Conservation (phyloP, 1,140 invertebrate species). For the Mactra quadrangularis region DNA sequence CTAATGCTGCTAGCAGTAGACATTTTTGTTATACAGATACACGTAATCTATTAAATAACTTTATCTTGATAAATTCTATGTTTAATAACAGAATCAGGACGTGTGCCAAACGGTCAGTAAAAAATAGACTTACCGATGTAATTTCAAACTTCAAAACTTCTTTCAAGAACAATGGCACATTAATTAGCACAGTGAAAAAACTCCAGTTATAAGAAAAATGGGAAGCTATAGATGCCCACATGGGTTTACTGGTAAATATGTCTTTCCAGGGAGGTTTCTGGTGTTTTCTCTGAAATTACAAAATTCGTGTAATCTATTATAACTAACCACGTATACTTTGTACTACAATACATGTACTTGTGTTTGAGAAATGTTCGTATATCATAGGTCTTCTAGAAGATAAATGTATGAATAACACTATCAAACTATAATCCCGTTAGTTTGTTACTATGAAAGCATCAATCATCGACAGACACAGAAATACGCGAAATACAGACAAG, state of each 20-base stretch:
- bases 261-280: constrained; percentile 86
- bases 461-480: no score
- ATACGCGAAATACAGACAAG: no score
- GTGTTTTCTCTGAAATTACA: neutral
- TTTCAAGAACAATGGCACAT: constrained; percentile 97
- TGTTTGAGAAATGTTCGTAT: neutral
- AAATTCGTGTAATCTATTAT: neutral
- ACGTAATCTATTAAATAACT: no score
- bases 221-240: constrained; percentile 93
- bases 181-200: constrained; percentile 96
- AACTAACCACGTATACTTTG: no score
- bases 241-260: constrained; percentile 90
- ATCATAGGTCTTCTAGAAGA: neutral
- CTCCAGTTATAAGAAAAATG: constrained; percentile 96
- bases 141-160: constrained; percentile 94
- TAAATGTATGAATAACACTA: neutral
- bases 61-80: no score
- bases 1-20: no score
- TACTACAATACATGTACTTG: neutral
- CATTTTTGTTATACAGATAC: no score
- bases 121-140: constrained; percentile 88
- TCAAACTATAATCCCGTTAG: no score
- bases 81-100: no score
- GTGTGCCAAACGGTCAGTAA: no score
- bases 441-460: no score